Evolutionary conservation across 1,140 invertebrate genomes (phyloP).

Genomic region (Stenopsyche tienmushanensis): DNA sequence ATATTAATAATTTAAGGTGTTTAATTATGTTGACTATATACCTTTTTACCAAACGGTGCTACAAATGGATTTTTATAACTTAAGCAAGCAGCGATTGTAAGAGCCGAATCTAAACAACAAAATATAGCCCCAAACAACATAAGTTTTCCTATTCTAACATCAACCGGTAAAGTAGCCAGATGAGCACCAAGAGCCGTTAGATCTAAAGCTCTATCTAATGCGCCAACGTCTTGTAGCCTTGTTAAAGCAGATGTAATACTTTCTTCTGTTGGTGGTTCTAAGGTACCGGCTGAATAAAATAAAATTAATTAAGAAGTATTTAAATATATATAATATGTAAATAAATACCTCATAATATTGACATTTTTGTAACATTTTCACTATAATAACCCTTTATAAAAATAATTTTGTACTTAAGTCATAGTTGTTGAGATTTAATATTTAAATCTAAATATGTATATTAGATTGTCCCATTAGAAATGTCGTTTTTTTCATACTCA

Average conservation of each 20-base stretch:
- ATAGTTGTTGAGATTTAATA: too few species aligned
- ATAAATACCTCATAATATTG: too few species aligned
- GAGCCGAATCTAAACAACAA: slow-evolving; percentile 88
- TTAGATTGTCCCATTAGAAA: too few species aligned
- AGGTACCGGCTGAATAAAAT: slow-evolving; percentile 54
- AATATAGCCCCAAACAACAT: slow-evolving; percentile 90
- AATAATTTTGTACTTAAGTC: too few species aligned
- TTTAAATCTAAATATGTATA: too few species aligned
- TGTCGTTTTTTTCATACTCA: too few species aligned
- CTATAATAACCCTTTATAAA: too few species aligned
- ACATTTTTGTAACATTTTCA: too few species aligned
- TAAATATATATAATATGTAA: neutral
- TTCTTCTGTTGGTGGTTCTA: slow-evolving; percentile 80
- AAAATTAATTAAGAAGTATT: neutral
- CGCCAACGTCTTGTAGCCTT: slow-evolving; percentile 81
- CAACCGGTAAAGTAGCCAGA: slow-evolving; percentile 85
- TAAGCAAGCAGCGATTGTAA: slow-evolving; percentile 89
- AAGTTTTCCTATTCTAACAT: slow-evolving; percentile 86
- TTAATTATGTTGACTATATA: slow-evolving; percentile 35
- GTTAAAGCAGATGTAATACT: slow-evolving; percentile 77
- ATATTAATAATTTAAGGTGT: slow-evolving; percentile 3
- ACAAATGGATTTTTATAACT: slow-evolving; percentile 84
- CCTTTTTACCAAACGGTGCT: slow-evolving; percentile 72
- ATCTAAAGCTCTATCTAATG: slow-evolving; percentile 74
- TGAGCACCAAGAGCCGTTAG: slow-evolving; percentile 89